Conservation (phyloP, 2,888 invertebrate genomes). For the Epinotia brunnichana region DNA sequence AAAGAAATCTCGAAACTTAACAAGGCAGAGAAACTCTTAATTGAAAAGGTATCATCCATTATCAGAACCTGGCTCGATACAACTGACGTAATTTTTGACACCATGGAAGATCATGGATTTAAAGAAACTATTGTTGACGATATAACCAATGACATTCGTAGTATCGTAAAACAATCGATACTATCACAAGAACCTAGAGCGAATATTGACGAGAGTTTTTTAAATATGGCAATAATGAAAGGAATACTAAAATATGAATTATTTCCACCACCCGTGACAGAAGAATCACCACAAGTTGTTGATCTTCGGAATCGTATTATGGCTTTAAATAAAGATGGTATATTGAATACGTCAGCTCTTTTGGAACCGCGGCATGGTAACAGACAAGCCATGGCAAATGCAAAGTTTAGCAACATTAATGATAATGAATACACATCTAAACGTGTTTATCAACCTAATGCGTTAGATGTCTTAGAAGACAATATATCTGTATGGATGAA, state of each 20-base stretch:
- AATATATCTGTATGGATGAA: slow-evolving; percentile 66
- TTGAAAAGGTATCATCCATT: slow-evolving; percentile 50
- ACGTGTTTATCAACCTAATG: slow-evolving; percentile 48
- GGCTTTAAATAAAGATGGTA: slow-evolving; percentile 51
- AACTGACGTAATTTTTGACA: slow-evolving; percentile 53
- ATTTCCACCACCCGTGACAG: slow-evolving; percentile 49
- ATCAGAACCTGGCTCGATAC: slow-evolving; percentile 59
- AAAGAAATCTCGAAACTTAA: slow-evolving; percentile 52
- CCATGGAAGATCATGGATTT: slow-evolving; percentile 52
- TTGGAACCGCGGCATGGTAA: slow-evolving; percentile 57
- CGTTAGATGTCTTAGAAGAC: slow-evolving; percentile 59
- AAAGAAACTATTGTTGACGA: slow-evolving; percentile 59
- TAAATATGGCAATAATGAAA: slow-evolving; percentile 55
- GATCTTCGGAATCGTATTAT: slow-evolving; percentile 51
- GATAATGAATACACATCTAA: not conserved
- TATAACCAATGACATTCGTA: slow-evolving; percentile 60
- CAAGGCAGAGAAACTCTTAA: slow-evolving; percentile 55
- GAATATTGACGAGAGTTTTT: slow-evolving; percentile 51
- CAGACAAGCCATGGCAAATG: slow-evolving; percentile 55
- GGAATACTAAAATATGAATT: slow-evolving; percentile 59
- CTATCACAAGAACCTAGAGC: slow-evolving; percentile 47
- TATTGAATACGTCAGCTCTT: slow-evolving; percentile 39
- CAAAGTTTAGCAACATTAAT: slow-evolving; percentile 46
- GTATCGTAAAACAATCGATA: slow-evolving; percentile 56
- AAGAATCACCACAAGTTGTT: slow-evolving; percentile 52